phyloP scores from a whole-genome alignment of 2,888 invertebrate species.

The Norana najaformis region DNA sequence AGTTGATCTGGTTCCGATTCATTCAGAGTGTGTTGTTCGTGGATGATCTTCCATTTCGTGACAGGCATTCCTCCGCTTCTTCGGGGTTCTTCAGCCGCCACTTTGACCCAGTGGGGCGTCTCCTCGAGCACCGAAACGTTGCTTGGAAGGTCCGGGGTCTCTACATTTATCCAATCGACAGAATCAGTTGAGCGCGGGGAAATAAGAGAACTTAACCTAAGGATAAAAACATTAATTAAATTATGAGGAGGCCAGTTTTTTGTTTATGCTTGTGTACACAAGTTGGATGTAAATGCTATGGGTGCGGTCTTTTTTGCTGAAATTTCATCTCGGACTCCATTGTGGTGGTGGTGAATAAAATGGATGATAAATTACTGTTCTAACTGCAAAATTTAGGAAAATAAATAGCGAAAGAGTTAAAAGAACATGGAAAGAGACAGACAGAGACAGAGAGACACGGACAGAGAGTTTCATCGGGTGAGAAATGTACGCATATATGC shows the following conservation, averaged over 20 bases:
- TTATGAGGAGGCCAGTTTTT: background rate
- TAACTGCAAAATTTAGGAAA: background rate
- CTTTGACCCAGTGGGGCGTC: slow-evolving; percentile 33
- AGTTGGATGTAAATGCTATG: background rate
- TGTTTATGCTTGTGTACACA: background rate
- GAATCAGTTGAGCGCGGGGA: background rate
- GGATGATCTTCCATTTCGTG: slow-evolving; percentile 39
- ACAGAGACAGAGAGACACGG: background rate
- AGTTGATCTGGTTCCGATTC: background rate
- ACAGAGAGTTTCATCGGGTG: background rate
- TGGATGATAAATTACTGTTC: background rate
- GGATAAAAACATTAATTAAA: too few species aligned
- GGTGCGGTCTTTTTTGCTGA: background rate
- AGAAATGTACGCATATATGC: background rate
- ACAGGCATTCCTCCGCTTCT: slow-evolving; percentile 37
- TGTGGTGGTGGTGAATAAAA: background rate
- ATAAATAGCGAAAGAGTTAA: too few species aligned
- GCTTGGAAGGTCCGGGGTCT: slow-evolving; percentile 35
- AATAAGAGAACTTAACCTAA: background rate
- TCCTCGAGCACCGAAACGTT: slow-evolving; percentile 40
- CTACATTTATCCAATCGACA: slow-evolving; percentile 27
- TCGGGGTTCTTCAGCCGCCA: slow-evolving; percentile 33
- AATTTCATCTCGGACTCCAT: background rate
- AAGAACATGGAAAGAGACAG: too few species aligned
- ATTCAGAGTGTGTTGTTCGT: slow-evolving; percentile 10